Percentiles rank a stretch among this genome's conserved stretches.
These are phyloP conservation scores for Enteromius fasciolatus DNA, from an alignment of 2,797 vertebrate genomes.

Conservation along the genomic window DNA sequence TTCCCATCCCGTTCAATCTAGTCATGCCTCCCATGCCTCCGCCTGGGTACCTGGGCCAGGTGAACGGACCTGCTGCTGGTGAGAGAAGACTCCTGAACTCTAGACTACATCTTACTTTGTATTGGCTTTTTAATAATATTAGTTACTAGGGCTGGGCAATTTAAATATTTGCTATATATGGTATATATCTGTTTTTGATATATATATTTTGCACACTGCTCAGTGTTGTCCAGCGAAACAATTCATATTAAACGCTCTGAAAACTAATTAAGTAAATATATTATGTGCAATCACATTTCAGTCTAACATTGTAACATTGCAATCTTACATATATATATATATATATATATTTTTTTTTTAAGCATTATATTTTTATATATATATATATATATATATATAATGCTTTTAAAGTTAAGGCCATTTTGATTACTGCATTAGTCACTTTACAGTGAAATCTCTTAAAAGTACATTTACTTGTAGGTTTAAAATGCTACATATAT, in stretches of 20 bases:
- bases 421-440: too few species aligned
- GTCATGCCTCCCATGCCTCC: slow-evolving; percentile 98
- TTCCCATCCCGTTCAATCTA: slow-evolving; percentile 97
- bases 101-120: not conserved
- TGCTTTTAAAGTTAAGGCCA: too few species aligned
- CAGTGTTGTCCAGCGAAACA: not conserved
- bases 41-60: slow-evolving; percentile 90
- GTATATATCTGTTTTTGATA: not conserved
- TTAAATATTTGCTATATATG: too few species aligned
- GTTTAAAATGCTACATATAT: not conserved
- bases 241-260: too few species aligned
- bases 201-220: not conserved
- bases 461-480: too few species aligned
- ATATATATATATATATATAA: too few species aligned
- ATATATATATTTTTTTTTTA: too few species aligned
- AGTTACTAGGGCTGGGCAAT: not conserved
- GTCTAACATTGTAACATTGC: too few species aligned
- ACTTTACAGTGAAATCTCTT: too few species aligned
- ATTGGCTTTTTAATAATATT: not conserved
- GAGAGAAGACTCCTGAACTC: slow-evolving; percentile 27
- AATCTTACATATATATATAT: too few species aligned
- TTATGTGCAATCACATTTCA: too few species aligned
- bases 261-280: not conserved
- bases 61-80: slow-evolving; percentile 93
- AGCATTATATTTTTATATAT: too few species aligned